Percentiles rank a stretch among this genome's conserved stretches.
phyloP scores from a whole-genome alignment of 2,797 vertebrate genomes.

The Phataginus tetradactyla region DNA sequence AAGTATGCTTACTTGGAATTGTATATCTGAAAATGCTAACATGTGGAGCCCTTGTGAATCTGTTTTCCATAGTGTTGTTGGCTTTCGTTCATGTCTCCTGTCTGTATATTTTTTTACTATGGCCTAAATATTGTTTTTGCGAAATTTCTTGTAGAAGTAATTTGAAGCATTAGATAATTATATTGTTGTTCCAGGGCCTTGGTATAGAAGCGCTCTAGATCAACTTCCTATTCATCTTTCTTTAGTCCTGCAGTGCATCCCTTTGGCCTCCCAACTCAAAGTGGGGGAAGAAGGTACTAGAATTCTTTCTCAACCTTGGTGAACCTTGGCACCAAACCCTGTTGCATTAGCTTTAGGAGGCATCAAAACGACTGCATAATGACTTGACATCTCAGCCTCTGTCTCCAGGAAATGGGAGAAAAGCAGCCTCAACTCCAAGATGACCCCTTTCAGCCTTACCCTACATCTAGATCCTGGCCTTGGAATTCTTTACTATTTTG shows the following conservation, averaged over 20 bases:
- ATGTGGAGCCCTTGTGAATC: not conserved
- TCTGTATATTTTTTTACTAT: not conserved
- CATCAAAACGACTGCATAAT: not conserved
- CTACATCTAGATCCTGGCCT: not conserved
- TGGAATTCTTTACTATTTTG: not conserved
- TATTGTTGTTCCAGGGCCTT: not conserved
- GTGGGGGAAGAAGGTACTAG: not conserved
- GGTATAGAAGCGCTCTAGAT: not conserved
- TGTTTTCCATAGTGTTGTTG: not conserved
- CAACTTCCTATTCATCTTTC: not conserved
- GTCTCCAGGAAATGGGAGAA: not conserved
- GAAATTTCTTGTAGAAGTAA: not conserved
- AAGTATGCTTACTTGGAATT: not conserved
- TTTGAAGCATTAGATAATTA: not conserved
- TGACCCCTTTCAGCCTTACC: not conserved
- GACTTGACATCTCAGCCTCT: not conserved
- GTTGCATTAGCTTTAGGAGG: not conserved
- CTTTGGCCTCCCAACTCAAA: not conserved
- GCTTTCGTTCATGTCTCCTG: not conserved
- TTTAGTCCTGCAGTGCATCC: not conserved
- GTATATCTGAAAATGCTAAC: not conserved
- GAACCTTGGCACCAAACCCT: not conserved
- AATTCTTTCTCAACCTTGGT: not conserved
- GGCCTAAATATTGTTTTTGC: not conserved
- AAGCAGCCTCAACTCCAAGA: not conserved